Base-by-base conservation (phyloP, 2,888 invertebrate genomes). In the Eristalis tenax region DNA sequence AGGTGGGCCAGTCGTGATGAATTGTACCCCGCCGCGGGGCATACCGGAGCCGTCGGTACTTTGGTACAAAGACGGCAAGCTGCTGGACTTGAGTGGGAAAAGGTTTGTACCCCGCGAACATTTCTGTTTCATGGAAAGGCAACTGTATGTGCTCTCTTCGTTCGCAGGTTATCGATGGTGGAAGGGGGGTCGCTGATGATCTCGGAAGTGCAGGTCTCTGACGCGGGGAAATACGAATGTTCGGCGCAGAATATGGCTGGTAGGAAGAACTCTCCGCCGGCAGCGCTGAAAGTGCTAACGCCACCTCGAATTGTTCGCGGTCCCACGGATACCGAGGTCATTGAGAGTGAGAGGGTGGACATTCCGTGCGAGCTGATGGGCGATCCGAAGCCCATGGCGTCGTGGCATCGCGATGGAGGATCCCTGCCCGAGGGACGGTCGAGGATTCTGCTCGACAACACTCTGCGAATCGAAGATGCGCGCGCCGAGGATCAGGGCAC, bases 231-330 rank as follows among this genome's bases (percentile, higher is more conserved):
- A 68, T 90, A 90, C 78, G 90, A 90, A 78, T 90, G 90, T 71
- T 90, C 90, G 8, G 90, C 90, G 43, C 90, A 90, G 82, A 90
- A 89, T 88, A 90, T 90, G 89, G 90, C 90, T 26, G 90, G 90
- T 1, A 89, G 89, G 75, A 90, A 89, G 85, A 89, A 89, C 63
- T 83, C 90, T 40, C 89, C 89, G 3, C 80, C 90, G 13, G 90
- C 90, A 10, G 74, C 87, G 50, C 59, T 90, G 26, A 90, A 90
- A 76, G 90, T 90, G 0, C 79, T 90, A 2, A 89, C 90, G 22
- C 90, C 90, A 23, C 90, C 90, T 1, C 89, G 89, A 3, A 83
- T 90, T n/a, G 65, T 90, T 23, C 89, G 90, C 8, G 89, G 89
- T 11, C 90, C 90, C 4, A 90, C 90, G 43, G 90, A 90, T 56